Conservation (phyloP, 2,888 invertebrate genomes). For the Nephrotoma appendiculata region DNA sequence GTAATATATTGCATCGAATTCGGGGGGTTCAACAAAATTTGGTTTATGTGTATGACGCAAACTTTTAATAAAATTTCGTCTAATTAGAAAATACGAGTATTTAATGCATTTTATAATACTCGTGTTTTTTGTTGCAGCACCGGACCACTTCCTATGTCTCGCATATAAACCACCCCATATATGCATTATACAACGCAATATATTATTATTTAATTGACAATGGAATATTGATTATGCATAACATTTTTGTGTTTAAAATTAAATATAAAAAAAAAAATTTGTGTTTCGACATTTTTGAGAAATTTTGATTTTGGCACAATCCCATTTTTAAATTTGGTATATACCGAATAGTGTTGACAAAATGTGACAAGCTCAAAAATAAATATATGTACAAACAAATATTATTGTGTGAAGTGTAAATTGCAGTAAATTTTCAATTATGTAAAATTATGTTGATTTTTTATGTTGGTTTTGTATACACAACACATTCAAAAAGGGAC, state of each 20-base stretch:
- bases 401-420: background rate
- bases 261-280: background rate
- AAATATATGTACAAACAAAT: background rate
- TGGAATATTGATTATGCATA: background rate
- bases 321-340: background rate
- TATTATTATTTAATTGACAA: background rate
- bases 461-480: background rate
- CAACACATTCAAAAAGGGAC: background rate
- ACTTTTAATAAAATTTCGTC: background rate
- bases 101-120: background rate
- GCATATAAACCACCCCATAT: background rate
- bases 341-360: background rate
- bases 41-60: background rate
- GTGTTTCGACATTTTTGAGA: background rate
- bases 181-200: background rate
- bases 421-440: background rate
- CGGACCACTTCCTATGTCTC: background rate
- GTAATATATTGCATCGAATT: background rate
- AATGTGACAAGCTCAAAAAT: background rate
- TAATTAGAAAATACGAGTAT: background rate
- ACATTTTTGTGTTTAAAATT: background rate
- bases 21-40: background rate
- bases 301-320: background rate
- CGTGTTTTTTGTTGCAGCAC: too few relatives aligned
- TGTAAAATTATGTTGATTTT: background rate